A percentile compares a stretch with the other conserved stretches of the same genome.
Evolutionary conservation across 2,797 vertebrate genomes (phyloP).

Genomic region (Fundulus diaphanus): DNA sequence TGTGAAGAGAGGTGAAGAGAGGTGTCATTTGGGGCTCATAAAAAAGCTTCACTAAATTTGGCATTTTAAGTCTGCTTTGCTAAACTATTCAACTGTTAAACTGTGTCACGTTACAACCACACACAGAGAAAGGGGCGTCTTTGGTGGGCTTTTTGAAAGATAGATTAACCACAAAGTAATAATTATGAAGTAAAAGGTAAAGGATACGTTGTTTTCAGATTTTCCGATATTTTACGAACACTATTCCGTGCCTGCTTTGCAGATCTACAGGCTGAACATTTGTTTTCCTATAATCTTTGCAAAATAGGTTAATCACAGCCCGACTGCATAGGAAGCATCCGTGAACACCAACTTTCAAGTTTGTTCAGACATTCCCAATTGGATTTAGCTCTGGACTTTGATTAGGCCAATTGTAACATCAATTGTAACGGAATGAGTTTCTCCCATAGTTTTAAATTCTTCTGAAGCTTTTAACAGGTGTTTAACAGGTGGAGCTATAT

Average conservation of each 20-base stretch:
- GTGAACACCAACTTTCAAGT: background rate
- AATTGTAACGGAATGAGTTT: background rate
- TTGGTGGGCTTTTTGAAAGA: background rate
- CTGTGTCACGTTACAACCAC: background rate
- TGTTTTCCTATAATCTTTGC: background rate
- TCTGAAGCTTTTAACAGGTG: background rate
- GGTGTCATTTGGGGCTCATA: background rate
- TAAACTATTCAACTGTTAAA: background rate
- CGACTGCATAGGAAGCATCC: too few species aligned
- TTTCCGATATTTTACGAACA: background rate
- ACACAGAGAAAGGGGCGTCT: background rate
- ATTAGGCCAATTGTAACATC: background rate
- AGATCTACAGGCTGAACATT: background rate
- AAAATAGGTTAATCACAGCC: too few species aligned
- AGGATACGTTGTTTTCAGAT: background rate
- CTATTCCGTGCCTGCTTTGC: background rate
- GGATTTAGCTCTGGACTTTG: background rate
- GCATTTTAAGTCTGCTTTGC: background rate
- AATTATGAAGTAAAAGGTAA: background rate
- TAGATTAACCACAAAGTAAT: background rate
- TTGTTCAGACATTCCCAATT: background rate
- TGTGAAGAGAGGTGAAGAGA: background rate
- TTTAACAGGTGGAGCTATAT: too few species aligned
- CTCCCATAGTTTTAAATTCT: background rate
- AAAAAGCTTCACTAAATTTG: background rate